Conservation (phyloP, 1,140 invertebrate species). For the Doryteuthis pealeii region DNA sequence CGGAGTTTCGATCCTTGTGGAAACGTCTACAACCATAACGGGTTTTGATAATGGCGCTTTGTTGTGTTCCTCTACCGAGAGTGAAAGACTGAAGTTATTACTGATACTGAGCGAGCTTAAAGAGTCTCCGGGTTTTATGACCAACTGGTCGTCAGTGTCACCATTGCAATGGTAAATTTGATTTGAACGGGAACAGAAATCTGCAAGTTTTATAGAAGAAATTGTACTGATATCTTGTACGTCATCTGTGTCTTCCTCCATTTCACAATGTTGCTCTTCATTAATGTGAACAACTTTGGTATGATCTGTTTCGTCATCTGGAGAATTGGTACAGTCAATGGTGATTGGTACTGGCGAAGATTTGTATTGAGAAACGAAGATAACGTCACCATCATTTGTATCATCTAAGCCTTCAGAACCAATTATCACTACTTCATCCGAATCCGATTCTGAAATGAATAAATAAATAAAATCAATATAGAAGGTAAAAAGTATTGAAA, state of each 20-base stretch:
- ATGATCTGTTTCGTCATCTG: neutral
- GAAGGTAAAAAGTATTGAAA: too few relatives aligned
- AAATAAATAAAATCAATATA: too few relatives aligned
- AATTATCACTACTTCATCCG: conserved; percentile 1
- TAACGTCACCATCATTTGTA: conserved; percentile 8
- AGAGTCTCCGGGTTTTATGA: neutral
- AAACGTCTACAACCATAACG: conserved; percentile 1
- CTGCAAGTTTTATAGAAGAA: conserved; percentile 2
- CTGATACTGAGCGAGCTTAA: neutral
- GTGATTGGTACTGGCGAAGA: neutral
- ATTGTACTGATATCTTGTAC: conserved; percentile 3
- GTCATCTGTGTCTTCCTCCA: neutral
- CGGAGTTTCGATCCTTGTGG: neutral
- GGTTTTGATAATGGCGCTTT: neutral
- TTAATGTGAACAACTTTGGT: conserved; percentile 6
- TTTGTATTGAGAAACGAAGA: conserved; percentile 2
- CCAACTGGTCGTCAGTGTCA: neutral
- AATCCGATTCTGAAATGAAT: neutral
- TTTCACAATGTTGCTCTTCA: conserved; percentile 7
- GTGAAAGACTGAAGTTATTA: conserved; percentile 8
- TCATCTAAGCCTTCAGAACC: conserved; percentile 4
- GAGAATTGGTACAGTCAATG: neutral
- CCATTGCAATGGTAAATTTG: neutral
- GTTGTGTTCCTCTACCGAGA: neutral
- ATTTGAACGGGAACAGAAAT: neutral